Evolutionary conservation across 2,113 vertebrate genomes (phyloP), one percentile per base, ranked within the genome.

Genomic region (Phrynosoma blainvillii): DNA sequence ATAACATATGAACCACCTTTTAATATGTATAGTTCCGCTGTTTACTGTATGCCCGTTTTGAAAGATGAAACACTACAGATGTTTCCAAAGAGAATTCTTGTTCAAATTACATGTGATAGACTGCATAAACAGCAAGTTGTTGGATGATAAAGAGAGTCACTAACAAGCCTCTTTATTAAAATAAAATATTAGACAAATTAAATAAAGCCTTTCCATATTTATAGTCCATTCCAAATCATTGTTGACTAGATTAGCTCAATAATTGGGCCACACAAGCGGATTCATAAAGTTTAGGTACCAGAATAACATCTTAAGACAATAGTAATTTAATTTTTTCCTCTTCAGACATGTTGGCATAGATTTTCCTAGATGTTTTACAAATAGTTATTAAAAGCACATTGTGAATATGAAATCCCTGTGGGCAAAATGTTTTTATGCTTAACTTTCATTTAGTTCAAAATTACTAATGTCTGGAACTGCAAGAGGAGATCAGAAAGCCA

Each of bases 351-450:
- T 96, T 97, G 96, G 93, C 96, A 96, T 96, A 96, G 96, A 96
- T 96, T 96, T 96, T 94, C 95, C 93, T 96, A 96, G 95, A 94
- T 96, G 95, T 96, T 97, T 96, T 95, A 97, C 94, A 97, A 96
- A 96, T 95, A 94, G 94, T 96, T 97, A 97, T 97, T 97, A 96
- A 97, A 97, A 97, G 94, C 97, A 97, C 95, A 96, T 97, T 97
- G 96, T 95, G 93, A 94, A 96, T 94, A 95, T 79, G 84, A 97
- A 96, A 96, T 96, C 95, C 96, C 97, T 20, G 86, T 88, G 93
- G 96, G 96, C 95, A 96, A 95, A 96, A 96, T 89, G 94, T 95
- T 96, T 97, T 96, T 96, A 95, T 95, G 92, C 94, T 97, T 96
- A 97, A 96, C 96, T 97, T 96, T 94, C 93, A 79, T 96, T 96